Base-by-base conservation (phyloP, 2,888 invertebrate genomes). In the Gastrophysa polygoni region DNA sequence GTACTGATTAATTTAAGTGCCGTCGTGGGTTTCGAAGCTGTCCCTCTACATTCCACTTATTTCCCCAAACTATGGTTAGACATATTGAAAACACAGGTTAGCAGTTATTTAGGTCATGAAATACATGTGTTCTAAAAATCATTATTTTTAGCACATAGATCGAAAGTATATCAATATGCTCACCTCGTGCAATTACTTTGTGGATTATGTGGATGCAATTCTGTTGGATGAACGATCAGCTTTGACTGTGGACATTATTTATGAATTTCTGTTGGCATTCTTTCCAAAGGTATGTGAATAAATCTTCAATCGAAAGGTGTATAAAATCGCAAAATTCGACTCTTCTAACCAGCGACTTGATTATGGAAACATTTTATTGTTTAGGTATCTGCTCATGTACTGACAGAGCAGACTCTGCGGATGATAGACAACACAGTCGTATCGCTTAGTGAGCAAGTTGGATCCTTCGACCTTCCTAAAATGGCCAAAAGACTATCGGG, bases 51-150 rank as follows among this genome's bases (percentile, higher is more conserved):
- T 82, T 90, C 93, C 76, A 92, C 91, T 65, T 89, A 91, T 78
- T 96, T 96, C 82, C 94, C 96, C 14, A 91, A 94, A 75, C 88
- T 96, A 75, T 96, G 96, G 96, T 85, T 92, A 64, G 96, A 96
- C 78, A 92, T 96, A 55, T 89, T 91, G 74, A 88, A 90, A 67
- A 88, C 91, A 8, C 88, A 89, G 81, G 90, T 89, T 76, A 81
- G 80, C 73, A 14, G 14, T 14, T 32, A 10, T 2, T 2, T 10
- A 32, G 11, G 24, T 24, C 11, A 2, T 11, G 11, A 32, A 32
- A 10, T 8, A 10, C 10, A 2, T 24, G 4, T 24, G 7, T 24
- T 24, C 7, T 7, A 7, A 24, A 5, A 10, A 55, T 16, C 50
- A 29, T 63, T 50, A 61, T 59, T 82, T 82, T 1, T 79, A 93